Percentiles rank a stretch among this genome's conserved stretches.
Evolutionary conservation across 1,140 invertebrate species (phyloP).

Genomic region (Drosophila melanica): DNA sequence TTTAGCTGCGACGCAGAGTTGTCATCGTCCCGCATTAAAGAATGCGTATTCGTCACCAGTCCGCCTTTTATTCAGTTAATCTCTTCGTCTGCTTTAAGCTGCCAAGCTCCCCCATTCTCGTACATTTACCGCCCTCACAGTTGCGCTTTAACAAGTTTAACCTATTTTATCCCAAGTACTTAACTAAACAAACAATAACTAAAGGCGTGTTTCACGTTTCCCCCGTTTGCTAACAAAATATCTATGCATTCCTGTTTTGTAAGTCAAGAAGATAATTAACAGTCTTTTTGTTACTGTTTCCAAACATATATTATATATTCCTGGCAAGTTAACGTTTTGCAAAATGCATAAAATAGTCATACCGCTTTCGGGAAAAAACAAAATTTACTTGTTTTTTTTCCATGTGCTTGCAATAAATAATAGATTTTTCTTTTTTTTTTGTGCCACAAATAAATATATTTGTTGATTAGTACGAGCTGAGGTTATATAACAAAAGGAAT

Average conservation of each 20-base stretch:
- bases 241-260: neutral
- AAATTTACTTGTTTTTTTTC: no score
- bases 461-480: no score
- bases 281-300: conserved; percentile 1
- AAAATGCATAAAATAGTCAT: no score
- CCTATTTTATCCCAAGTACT: conserved; percentile 8
- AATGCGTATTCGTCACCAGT: conserved; percentile 30
- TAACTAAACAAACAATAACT: conserved; percentile 7
- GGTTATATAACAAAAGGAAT: no score
- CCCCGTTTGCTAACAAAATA: no score
- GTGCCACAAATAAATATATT: no score
- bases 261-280: neutral
- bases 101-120: neutral
- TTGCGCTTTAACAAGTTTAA: conserved; percentile 17
- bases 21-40: conserved; percentile 21
- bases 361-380: no score
- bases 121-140: neutral
- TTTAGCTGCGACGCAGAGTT: conserved; percentile 26
- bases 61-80: neutral
- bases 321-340: no score
- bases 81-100: conserved; percentile 3
- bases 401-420: no score
- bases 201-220: neutral
- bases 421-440: no score
- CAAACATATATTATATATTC: no score